Base-by-base conservation (phyloP, 1,140 invertebrate species). In the Polyergus mexicanus region DNA sequence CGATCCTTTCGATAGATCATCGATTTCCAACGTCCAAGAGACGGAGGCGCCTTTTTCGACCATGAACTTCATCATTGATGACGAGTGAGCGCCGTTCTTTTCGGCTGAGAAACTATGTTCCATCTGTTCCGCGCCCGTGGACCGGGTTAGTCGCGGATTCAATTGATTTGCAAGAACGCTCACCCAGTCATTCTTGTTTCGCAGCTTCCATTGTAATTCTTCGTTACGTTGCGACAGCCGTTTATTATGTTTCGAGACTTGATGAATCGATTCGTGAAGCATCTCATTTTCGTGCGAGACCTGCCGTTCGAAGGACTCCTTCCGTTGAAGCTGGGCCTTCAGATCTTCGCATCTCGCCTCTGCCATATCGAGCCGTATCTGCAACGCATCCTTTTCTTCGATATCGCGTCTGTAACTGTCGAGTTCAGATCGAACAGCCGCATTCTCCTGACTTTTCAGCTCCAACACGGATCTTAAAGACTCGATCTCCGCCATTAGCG, bases 41-140 rank as follows among this genome's bases (percentile, higher is more conserved):
- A 98, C 97, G 0, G 97, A 98, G 91, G 98, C 97, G 60, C 96
- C 97, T 91, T 98, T 98, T 91, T 98, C 97, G 3, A 98, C 97
- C 60, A 98, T 96, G 19, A 96, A 97, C 92, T 98, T 98, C 28
- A 98, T 96, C 91, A 97, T 96, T 0, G 95, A 95, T 95, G 77
- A 81, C 95, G 96, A 75, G 84, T 91, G 84, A 68, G 90, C 81
- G 38, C 69, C 77, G 44, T 86, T 90, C 51, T 91, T 88, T 25
- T 89, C 89, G 38, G 88, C 35, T 44, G 78, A 65, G 2, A 90
- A 81, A 8, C 72, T 86, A 68, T 91, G 88, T 38, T 90, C 91
- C 16, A 89, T 91, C 69, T 89, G 91, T 63, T 94, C 93, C 56
- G 93, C 74, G 11, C 91, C 93, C 8, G 93, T 60, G 1, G 93